A percentile compares a stretch with the other conserved stretches of the same genome.
Evolutionary conservation across 2,888 invertebrate genomes (phyloP).

Genomic region (Amiota mariae): DNA sequence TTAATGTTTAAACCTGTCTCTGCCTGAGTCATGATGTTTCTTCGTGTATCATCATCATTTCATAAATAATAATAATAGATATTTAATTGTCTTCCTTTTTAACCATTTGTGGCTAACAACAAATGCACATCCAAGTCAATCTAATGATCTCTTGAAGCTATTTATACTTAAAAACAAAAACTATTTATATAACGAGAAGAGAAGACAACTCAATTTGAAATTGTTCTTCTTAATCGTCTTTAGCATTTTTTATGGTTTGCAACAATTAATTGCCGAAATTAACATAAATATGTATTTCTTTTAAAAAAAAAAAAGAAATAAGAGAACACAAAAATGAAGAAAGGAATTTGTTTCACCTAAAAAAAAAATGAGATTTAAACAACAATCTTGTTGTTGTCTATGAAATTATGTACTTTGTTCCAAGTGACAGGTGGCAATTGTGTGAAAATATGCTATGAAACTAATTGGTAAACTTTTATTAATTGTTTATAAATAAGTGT

Average conservation of each 20-base stretch:
- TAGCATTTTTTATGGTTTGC: not conserved
- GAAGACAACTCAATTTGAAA: not conserved
- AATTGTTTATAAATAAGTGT: not conserved
- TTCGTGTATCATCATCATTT: no score
- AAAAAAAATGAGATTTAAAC: constrained; percentile 50
- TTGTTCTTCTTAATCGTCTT: not conserved
- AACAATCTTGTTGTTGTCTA: constrained; percentile 41
- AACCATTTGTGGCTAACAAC: not conserved
- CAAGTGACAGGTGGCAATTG: not conserved
- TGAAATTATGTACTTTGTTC: not conserved
- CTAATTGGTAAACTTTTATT: not conserved
- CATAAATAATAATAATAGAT: not conserved
- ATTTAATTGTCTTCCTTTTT: not conserved
- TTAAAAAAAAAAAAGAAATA: no score
- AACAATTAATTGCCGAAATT: constrained; percentile 13
- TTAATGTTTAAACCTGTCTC: no score
- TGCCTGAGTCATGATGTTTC: no score
- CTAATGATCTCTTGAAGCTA: no score
- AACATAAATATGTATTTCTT: not conserved
- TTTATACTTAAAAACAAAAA: no score
- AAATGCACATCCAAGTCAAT: not conserved
- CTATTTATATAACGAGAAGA: not conserved
- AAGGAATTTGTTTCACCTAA: not conserved
- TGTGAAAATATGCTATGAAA: not conserved
- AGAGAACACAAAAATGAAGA: not conserved